Evolutionary conservation across 2,888 invertebrate species (phyloP), one percentile per base, ranked within the genome.

Genomic region (Podotricha telesiphe): DNA sequence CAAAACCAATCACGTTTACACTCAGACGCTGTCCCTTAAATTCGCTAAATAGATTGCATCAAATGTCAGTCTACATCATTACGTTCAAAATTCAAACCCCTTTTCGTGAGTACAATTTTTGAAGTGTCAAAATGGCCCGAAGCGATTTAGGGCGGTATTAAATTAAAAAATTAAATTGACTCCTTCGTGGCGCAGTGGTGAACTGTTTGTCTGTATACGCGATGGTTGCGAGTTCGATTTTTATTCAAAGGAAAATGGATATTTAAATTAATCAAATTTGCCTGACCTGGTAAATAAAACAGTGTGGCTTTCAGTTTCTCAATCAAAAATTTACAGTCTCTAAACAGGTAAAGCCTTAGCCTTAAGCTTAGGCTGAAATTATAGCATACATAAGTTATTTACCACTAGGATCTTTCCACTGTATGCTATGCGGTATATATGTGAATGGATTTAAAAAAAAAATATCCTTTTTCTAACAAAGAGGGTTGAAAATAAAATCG

Each of bases 81-180:
- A 66, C 22, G 8, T 20, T 62, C 20, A 37, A 48, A 62, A 50
- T 15, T 19, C 45, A 19, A 62, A 62, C 48, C 48, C 47, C 48
- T 50, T 28, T 34, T 17, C 10, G 11, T 58, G 37, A 20, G 55
- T 56, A 47, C 22, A 61, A 61, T 40, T 64, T 47, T 51, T 53
- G 50, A 69, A 69, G 69, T 69, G 65, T 65, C 69, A 55, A 69
- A 68, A 65, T 47, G 61, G 55, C 69, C 69, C 56, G 55, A 40
- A 61, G 69, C 59, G 63, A 51, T 62, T 62, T 42, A 68, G 65
- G 70, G 59, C 20, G 65, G 42, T 61, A 61, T 68, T 61, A 51
- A 71, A 71, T 68, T 71, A 64, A 71, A 71, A 71, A 65, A 22
- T 22, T 59, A 20, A 8, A 42, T 42, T 42, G 42, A 11, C 11